A percentile compares a stretch with the other conserved stretches of the same genome.
These are phyloP conservation scores for Pipistrellus kuhlii DNA, from an alignment of 2,797 vertebrate genomes.

Conservation along the genomic window DNA sequence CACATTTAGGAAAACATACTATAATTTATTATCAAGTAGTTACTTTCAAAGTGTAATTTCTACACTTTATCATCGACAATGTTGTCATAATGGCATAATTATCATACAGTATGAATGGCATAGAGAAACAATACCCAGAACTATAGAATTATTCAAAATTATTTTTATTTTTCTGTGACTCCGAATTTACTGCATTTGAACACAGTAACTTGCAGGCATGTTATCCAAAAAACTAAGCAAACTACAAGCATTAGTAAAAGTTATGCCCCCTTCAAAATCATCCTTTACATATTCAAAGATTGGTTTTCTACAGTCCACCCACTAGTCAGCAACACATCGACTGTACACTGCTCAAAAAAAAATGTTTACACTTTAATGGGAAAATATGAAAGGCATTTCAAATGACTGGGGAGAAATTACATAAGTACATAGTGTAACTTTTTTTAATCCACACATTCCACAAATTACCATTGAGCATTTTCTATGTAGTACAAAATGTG, in stretches of 20 bases:
- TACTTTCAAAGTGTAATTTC: conserved; percentile 29
- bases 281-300: neutral
- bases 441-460: neutral
- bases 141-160: neutral
- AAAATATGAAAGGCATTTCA: conserved; percentile 11
- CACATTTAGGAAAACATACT: neutral
- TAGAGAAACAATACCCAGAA: neutral
- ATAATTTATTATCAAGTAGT: neutral
- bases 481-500: fast-evolving
- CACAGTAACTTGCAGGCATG: neutral
- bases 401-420: neutral
- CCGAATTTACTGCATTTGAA: neutral
- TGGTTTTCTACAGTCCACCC: neutral
- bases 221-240: neutral
- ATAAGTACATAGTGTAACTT: neutral
- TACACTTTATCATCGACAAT: neutral
- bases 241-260: neutral
- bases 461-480: neutral
- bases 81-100: neutral
- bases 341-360: neutral
- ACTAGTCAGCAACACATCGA: neutral
- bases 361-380: conserved; percentile 2
- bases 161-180: conserved; percentile 7
- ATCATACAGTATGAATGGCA: neutral
- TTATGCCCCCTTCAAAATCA: neutral